These are phyloP conservation scores for Mercenaria mercenaria DNA, from an alignment of 1,140 invertebrate genomes.

Conservation along the genomic window DNA sequence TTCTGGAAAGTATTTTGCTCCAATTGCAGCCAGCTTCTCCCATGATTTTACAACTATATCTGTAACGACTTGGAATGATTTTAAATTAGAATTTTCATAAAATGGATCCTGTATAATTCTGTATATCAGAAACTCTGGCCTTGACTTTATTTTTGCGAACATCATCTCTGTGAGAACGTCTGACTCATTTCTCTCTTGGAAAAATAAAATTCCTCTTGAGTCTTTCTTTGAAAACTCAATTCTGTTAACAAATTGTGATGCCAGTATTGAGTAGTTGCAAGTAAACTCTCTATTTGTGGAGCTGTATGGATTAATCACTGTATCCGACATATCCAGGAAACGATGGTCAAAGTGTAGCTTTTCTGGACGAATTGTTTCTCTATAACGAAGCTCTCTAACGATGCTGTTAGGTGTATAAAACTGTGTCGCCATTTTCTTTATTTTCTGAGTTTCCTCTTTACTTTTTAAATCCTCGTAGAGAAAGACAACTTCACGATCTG, in stretches of 20 bases:
- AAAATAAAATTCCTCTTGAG: neutral
- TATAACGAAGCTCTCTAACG: neutral
- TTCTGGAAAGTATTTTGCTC: neutral
- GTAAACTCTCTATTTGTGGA: no score
- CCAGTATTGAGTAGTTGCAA: neutral
- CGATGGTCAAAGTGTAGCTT: neutral
- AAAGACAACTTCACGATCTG: neutral
- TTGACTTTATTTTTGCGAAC: neutral
- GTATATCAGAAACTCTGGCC: neutral
- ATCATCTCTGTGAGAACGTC: neutral
- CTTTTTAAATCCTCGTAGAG: neutral
- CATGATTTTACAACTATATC: neutral
- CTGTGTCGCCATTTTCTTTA: neutral
- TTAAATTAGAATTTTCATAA: neutral
- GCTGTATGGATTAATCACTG: neutral
- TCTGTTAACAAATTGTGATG: neutral
- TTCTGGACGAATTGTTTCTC: neutral
- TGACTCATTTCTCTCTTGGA: neutral
- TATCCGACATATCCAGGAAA: slow-evolving; percentile 14
- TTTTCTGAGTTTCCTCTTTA: neutral
- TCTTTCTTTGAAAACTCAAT: neutral
- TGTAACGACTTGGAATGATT: neutral
- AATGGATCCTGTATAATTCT: neutral
- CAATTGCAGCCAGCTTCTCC: neutral
- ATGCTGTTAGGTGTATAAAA: neutral